phyloP scores from a whole-genome alignment of 2,888 invertebrate species.

The Agapostemon virescens region DNA sequence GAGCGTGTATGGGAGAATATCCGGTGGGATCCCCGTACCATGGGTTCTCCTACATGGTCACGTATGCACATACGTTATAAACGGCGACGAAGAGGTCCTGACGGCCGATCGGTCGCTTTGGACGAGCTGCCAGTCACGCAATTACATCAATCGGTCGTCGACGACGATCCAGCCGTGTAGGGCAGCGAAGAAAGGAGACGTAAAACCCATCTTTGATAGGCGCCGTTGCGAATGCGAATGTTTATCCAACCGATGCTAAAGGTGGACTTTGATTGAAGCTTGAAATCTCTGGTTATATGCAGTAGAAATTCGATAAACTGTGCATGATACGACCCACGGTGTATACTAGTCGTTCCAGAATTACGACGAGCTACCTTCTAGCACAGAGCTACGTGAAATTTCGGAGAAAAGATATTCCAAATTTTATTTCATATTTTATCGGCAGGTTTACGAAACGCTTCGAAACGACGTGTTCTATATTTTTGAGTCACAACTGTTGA shows the following conservation, averaged over 20 bases:
- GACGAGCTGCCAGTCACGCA: constrained; percentile 72
- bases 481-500: no score
- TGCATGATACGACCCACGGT: background rate
- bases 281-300: background rate
- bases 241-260: constrained; percentile 11
- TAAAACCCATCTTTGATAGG: constrained; percentile 47
- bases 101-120: constrained; percentile 66
- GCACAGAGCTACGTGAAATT: no score
- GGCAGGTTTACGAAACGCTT: no score
- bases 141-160: constrained; percentile 73
- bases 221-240: constrained; percentile 55
- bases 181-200: constrained; percentile 51
- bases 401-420: no score
- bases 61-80: constrained; percentile 58
- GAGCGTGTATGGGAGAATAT: constrained; percentile 66
- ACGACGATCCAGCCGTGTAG: constrained; percentile 52
- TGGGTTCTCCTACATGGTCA: constrained; percentile 49
- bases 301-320: background rate
- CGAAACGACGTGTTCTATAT: no score
- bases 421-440: no score
- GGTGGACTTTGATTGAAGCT: constrained; percentile 11
- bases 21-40: constrained; percentile 62
- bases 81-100: constrained; percentile 49
- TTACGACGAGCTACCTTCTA: background rate
- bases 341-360: background rate